Percentiles rank a stretch among this genome's conserved stretches.
phyloP scores from a whole-genome alignment of 2,113 vertebrate species.

The Puma concolor region DNA sequence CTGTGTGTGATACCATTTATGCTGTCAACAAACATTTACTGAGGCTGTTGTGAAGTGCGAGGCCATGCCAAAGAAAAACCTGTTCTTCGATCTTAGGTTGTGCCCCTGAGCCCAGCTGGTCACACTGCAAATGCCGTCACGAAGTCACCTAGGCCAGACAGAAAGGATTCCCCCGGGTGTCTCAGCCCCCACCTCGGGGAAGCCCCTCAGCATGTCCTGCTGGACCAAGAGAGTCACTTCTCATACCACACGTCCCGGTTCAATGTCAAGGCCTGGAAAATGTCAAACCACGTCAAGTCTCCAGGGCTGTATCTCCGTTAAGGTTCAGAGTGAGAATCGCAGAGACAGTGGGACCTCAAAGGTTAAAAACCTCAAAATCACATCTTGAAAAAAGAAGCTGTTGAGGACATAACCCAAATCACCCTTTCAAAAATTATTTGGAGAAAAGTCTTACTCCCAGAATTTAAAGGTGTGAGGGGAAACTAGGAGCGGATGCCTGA shows the following conservation, averaged over 20 bases:
- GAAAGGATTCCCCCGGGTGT: neutral
- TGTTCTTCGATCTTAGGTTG: neutral
- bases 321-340: conserved; percentile 3
- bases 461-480: neutral
- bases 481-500: neutral
- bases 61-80: neutral
- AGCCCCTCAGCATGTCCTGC: neutral
- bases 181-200: neutral
- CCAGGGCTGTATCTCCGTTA: neutral
- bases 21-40: neutral
- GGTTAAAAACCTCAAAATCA: conserved; percentile 17
- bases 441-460: neutral
- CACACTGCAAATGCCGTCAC: neutral
- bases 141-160: neutral
- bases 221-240: neutral
- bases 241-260: neutral
- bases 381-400: conserved; percentile 33
- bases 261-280: conserved; percentile 36
- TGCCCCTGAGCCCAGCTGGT: neutral
- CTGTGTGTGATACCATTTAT: neutral
- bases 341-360: neutral
- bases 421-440: conserved; percentile 38
- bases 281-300: neutral
- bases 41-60: neutral
- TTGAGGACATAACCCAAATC: neutral